These are phyloP conservation scores for Capromys pilorides DNA, from an alignment of 2,797 vertebrate species.

Conservation along the genomic window DNA sequence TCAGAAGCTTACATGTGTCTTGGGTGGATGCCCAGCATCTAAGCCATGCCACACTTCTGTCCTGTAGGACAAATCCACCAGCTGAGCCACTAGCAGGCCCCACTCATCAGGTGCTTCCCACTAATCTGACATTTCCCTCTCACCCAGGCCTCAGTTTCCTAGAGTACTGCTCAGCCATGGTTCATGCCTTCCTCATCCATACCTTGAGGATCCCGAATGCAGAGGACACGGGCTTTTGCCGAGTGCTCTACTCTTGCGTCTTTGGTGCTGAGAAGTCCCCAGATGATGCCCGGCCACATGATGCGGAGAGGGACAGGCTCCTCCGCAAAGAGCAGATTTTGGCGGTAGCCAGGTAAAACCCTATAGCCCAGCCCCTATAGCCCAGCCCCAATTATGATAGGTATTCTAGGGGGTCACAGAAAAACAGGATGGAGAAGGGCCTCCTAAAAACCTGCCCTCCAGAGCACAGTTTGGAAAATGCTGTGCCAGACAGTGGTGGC, in stretches of 20 bases:
- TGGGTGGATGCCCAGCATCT: background rate
- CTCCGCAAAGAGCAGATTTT: constrained; percentile 87
- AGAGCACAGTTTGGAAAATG: background rate
- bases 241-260: constrained; percentile 89
- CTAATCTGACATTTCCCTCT: background rate
- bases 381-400: background rate
- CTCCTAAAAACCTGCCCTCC: background rate
- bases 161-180: constrained; percentile 85
- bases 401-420: background rate
- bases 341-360: constrained; percentile 88
- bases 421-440: background rate
- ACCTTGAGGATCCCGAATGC: constrained; percentile 85
- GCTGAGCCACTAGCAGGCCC: background rate
- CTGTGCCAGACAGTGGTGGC: background rate
- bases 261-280: constrained; percentile 86
- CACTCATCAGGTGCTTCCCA: background rate
- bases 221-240: constrained; percentile 84
- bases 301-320: constrained; percentile 86
- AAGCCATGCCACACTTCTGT: background rate
- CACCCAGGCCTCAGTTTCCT: constrained; percentile 37
- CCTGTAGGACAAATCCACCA: background rate
- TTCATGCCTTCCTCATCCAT: constrained; percentile 91
- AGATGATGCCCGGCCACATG: constrained; percentile 49
- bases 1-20: background rate
- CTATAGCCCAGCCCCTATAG: background rate